Percentiles rank a stretch among this genome's conserved stretches.
Evolutionary conservation across 2,113 vertebrate genomes (phyloP).

Genomic region (Formicarius rufipectus): DNA sequence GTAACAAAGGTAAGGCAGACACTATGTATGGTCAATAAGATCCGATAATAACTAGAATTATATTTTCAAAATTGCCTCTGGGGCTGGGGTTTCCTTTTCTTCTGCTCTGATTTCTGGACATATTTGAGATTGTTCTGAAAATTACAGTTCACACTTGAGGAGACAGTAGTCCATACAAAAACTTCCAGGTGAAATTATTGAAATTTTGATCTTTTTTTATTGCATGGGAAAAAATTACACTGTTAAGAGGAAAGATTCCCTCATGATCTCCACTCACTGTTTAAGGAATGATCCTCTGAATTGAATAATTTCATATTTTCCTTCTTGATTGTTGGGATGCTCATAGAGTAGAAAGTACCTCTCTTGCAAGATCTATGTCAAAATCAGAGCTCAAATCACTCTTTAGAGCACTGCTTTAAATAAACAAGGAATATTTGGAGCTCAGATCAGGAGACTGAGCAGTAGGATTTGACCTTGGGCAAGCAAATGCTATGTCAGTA

Average conservation of each 20-base stretch:
- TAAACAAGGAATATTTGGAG: constrained; percentile 2
- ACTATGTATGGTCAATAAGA: background rate
- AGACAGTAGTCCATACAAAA: background rate
- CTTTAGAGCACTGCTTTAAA: background rate
- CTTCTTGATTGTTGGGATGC: background rate
- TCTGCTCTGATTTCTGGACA: background rate
- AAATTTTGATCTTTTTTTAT: background rate
- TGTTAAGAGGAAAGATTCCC: background rate
- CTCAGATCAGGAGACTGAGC: background rate
- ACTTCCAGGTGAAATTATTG: background rate
- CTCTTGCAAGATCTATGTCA: background rate
- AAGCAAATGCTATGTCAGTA: background rate
- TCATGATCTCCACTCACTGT: background rate
- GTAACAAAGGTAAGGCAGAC: constrained; percentile 12
- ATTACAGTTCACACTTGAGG: background rate
- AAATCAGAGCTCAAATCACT: constrained; percentile 1
- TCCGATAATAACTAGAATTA: background rate
- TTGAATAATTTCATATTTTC: constrained; percentile 18
- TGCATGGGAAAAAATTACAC: background rate
- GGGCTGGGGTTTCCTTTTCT: constrained; percentile 1
- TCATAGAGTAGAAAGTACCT: background rate
- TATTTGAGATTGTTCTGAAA: background rate
- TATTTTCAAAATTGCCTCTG: constrained; percentile 34
- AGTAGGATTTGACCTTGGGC: background rate
- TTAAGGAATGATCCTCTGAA: constrained; percentile 26